Base-by-base conservation (phyloP, 1,140 invertebrate genomes). In the Neoseiulus cucumeris region DNA sequence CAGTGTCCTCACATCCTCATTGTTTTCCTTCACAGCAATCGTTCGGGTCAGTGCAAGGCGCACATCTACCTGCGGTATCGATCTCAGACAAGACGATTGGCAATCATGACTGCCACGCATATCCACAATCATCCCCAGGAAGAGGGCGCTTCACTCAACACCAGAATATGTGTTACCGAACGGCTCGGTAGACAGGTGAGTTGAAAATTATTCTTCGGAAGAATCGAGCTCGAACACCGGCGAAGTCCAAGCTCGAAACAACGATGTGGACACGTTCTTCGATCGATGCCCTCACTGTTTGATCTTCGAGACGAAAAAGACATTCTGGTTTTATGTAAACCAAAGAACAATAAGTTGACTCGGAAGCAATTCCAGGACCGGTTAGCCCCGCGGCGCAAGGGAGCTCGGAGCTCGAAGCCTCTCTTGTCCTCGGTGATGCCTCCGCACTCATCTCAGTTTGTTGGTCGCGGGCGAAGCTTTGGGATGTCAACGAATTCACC, bases 31-130 rank as follows among this genome's bases (percentile, higher is more conserved):
- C 22, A 5, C 51, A 59, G 51, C 51, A 59, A 25, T 25, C 51
- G 51, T 59, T 59, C 51, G 22, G 51, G 51, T 6, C 51, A 59
- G 33, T 59, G 51, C 51, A 59, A 59, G 22, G 51, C 51, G 51
- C 51, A 59, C 51, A 59, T 59, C 51, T 59, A 59, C 51, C 51
- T 59, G 51, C 51, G 51, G 51, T 59, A 59, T 59, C 51, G 51
- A 59, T 59, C 51, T 18, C 33, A 25, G 51, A 59, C 51, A 59
- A 25, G 51, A 59, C 51, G 51, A 25, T 33, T 59, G 25, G 51
- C 51, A 25, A 59, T 59, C 33, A 59, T 59, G 51, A 59, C 51
- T n/a, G 25, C 51, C 14, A 29, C 51, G 51, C 33, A 29, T 33
- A 59, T 59, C 51, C 51, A 59, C 51, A 59, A 59, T 59, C 51